Base-by-base conservation (phyloP, 1,140 invertebrate species). In the Ephestia elutella region DNA sequence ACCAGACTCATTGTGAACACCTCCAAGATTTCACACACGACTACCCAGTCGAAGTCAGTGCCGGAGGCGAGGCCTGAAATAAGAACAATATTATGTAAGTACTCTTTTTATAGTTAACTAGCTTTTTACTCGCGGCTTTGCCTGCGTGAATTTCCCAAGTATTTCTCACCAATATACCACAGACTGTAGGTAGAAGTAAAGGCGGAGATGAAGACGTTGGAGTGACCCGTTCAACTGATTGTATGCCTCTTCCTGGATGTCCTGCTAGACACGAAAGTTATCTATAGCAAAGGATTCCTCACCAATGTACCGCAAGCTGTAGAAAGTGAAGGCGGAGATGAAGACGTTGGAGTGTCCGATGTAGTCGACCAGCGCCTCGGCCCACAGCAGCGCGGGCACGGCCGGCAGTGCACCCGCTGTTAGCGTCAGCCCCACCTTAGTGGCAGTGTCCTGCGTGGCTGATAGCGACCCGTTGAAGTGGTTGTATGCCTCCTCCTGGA, bases 271-370 rank as follows among this genome's bases (percentile, higher is more conserved):
- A n/a, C n/a, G n/a, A n/a, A n/a, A n/a, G n/a, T n/a, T n/a, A n/a
- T n/a, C n/a, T n/a, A n/a, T n/a, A n/a, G n/a, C n/a, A n/a, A n/a
- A n/a, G n/a, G n/a, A 44, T 10, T 54, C 58, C 54, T 72, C 78
- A 90, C 91, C 90, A 32, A 93, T 91, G 71, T 94, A 96, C 59
- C 93, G 90, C 28, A 96, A 84, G 48, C 95, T 94, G 80, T 95
- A 96, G 67, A 95, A 91, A 2, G 93, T 92, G 69, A 96, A 94
- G 18, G 94, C 94, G 44, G 92, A 90, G 65, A 96, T 96, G 61
- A 96, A 91, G 55, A 96, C 90, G 80, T 96, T 96, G 62, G 94
- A 94, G 80, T 96, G 94, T 2, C 95, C 95, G 54, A 95, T 93
- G 80, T 94, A 96, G 80, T 96, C 93, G 1, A 97, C 94, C 21